phyloP scores from a whole-genome alignment of 2,797 vertebrate species.

The Mus caroli region DNA sequence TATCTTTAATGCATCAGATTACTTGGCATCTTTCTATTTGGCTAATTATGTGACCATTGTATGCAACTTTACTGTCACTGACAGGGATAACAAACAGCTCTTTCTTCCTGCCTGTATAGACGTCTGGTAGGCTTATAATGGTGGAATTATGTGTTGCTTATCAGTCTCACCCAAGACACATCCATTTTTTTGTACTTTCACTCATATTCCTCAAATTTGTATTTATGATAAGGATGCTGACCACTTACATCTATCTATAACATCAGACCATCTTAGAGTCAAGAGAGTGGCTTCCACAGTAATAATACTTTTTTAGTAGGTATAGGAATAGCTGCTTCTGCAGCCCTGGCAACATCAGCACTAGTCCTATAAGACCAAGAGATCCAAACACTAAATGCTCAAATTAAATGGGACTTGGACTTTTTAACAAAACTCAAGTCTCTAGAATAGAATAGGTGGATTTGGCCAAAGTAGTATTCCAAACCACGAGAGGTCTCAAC shows the following conservation, averaged over 20 bases:
- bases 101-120: too few relatives aligned
- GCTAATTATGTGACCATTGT: neutral
- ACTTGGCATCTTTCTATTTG: neutral
- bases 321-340: too few relatives aligned
- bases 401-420: neutral
- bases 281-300: neutral
- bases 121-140: neutral
- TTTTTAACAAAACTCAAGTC: too few relatives aligned
- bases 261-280: neutral
- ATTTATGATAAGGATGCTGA: too few relatives aligned
- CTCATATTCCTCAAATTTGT: neutral
- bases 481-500: neutral
- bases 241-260: neutral
- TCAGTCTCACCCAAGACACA: neutral
- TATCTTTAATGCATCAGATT: neutral
- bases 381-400: neutral
- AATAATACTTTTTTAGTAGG: neutral
- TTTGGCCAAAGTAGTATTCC: neutral
- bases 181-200: neutral
- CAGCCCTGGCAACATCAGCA: neutral
- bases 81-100: too few relatives aligned
- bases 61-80: neutral
- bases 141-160: too few relatives aligned
- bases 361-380: neutral
- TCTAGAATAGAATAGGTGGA: neutral